Evolutionary conservation across 1,140 invertebrate species (phyloP).

Genomic region (Orius laevigatus): DNA sequence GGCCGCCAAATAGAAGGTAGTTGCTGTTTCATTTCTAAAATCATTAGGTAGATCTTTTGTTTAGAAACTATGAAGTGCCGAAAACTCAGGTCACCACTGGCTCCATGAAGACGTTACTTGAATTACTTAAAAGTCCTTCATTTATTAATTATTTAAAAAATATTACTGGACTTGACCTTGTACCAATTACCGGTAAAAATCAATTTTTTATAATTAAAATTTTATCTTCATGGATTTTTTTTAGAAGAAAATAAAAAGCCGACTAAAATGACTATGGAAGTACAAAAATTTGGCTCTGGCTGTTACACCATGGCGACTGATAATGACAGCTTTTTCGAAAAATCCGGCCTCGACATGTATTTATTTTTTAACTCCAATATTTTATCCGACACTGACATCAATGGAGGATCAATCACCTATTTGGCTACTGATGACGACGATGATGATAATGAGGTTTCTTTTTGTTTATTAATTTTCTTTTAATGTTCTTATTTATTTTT

Average conservation of each 20-base stretch:
- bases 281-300: constrained; percentile 13
- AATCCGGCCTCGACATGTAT: constrained; percentile 11
- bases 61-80: too few relatives aligned
- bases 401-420: constrained; percentile 8
- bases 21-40: not conserved
- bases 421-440: constrained; percentile 8
- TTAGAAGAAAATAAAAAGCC: not conserved
- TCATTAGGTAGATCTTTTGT: too few relatives aligned
- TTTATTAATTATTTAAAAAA: constrained; percentile 7
- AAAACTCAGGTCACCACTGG: not conserved
- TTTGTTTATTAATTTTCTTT: not conserved
- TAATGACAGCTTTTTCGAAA: constrained; percentile 15
- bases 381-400: not conserved
- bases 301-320: constrained; percentile 15
- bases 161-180: constrained; percentile 5
- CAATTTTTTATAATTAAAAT: not conserved
- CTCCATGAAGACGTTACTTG: not conserved
- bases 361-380: constrained; percentile 8
- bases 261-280: constrained; percentile 7
- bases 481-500: not conserved
- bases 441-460: constrained; percentile 9
- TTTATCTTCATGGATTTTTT: not conserved
- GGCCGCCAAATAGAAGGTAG: constrained; percentile 17
- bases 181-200: constrained; percentile 2
- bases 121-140: constrained; percentile 1